Conservation (phyloP, 2,888 invertebrate species). For the Allygus modestus region DNA sequence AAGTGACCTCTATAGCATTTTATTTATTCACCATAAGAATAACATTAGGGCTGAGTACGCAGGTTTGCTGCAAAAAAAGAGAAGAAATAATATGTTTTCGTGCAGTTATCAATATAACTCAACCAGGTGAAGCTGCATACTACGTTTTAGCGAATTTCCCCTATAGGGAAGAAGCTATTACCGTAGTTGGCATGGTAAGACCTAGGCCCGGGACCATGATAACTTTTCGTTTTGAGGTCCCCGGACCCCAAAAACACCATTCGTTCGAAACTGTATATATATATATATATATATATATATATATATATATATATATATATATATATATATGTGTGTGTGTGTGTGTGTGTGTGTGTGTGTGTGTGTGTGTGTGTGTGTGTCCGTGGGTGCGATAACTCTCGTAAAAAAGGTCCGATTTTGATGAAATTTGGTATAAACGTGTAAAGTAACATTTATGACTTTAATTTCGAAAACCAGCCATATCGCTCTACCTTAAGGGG, state of each 20-base stretch:
- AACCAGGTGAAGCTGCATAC: too few relatives aligned
- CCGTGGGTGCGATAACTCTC: not conserved
- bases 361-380: conserved; percentile 10
- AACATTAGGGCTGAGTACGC: too few relatives aligned
- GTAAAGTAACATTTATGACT: not conserved
- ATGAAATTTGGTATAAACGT: not conserved
- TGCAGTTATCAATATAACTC: too few relatives aligned
- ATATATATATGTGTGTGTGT: not conserved
- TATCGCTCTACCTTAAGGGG: not conserved
- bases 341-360: conserved; percentile 9
- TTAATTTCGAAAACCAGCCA: not conserved
- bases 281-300: too few relatives aligned
- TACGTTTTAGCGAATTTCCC: not conserved
- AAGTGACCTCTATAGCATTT: too few relatives aligned
- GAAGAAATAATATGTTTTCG: too few relatives aligned
- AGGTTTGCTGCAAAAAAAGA: too few relatives aligned
- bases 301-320: conserved; percentile 5
- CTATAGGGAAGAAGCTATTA: too few relatives aligned
- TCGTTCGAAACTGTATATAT: not conserved
- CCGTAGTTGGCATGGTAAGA: too few relatives aligned
- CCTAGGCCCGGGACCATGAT: not conserved
- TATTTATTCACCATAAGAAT: too few relatives aligned
- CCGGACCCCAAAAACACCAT: not conserved
- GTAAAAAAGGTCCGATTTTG: not conserved
- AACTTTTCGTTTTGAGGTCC: not conserved